phyloP scores from a whole-genome alignment of 2,888 invertebrate genomes.

The Cylindroiulus punctatus region DNA sequence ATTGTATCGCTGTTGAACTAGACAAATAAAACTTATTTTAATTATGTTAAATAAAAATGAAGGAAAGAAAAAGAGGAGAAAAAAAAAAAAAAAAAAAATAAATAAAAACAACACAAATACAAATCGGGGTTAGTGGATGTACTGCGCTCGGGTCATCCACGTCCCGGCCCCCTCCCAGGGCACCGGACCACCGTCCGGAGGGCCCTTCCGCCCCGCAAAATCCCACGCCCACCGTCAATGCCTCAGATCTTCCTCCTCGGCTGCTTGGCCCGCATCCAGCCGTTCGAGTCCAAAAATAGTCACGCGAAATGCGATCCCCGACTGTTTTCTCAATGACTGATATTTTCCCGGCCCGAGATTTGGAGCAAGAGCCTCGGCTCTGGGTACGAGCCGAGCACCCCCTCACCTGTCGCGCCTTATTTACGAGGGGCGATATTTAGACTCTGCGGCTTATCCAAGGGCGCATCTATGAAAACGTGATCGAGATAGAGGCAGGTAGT shows the following conservation, averaged over 20 bases:
- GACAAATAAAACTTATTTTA: slow-evolving; percentile 24
- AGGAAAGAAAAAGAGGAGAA: slow-evolving; percentile 14
- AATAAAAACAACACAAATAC: not conserved
- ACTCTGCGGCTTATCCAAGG: not conserved
- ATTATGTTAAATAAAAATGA: slow-evolving; percentile 29
- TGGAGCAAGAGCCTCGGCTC: not conserved
- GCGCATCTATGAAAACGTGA: not conserved
- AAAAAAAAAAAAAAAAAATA: slow-evolving; percentile 43
- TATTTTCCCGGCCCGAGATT: not conserved
- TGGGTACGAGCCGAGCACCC: not conserved
- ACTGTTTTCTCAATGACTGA: not conserved
- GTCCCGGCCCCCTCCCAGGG: not conserved
- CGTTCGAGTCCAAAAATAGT: slow-evolving; percentile 46
- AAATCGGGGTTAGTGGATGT: not conserved
- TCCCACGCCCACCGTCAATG: not conserved
- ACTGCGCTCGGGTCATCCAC: not conserved
- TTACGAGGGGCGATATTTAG: not conserved
- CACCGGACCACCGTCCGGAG: not conserved
- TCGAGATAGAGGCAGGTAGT: not conserved
- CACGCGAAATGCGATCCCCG: not conserved
- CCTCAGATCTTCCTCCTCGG: not conserved
- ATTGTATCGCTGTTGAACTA: not conserved
- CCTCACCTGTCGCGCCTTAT: not conserved
- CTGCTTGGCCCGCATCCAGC: not conserved
- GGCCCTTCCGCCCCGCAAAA: not conserved